A percentile compares a stretch with the other conserved stretches of the same genome.
phyloP scores from a whole-genome alignment of 2,888 invertebrate species.

The Drosophila parthenogenetica region DNA sequence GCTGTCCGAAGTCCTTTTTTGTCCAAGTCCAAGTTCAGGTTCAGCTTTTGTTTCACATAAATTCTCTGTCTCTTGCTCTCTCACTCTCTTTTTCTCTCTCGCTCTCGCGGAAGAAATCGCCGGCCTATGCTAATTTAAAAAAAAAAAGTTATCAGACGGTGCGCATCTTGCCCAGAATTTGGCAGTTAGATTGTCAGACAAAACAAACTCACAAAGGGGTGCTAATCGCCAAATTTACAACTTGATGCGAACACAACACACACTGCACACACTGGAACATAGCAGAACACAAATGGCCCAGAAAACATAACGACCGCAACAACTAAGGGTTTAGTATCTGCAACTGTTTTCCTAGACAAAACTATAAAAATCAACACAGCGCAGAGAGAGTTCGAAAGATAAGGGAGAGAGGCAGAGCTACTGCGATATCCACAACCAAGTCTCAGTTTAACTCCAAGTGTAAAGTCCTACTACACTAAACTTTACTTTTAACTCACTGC shows the following conservation, averaged over 20 bases:
- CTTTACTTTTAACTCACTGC: background rate
- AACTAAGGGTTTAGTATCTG: conserved; percentile 55
- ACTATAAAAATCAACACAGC: conserved; percentile 76
- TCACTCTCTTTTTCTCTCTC: conserved; percentile 2
- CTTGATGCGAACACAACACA: conserved; percentile 70
- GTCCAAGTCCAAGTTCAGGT: conserved; percentile 21
- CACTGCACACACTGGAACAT: conserved; percentile 32
- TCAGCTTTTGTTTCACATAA: conserved; percentile 18
- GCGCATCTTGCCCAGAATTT: conserved; percentile 71
- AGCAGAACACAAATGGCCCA: conserved; percentile 79
- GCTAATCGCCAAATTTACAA: conserved; percentile 84
- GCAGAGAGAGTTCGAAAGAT: conserved; percentile 7
- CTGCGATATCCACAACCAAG: conserved; percentile 43
- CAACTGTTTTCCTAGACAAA: conserved; percentile 53
- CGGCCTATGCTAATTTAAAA: conserved; percentile 74
- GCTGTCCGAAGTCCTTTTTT: conserved; percentile 21
- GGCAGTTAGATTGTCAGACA: conserved; percentile 66
- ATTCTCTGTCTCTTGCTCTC: conserved; percentile 10
- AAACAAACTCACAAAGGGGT: conserved; percentile 74
- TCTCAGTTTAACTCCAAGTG: conserved; percentile 9
- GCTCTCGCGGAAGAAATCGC: conserved; percentile 22
- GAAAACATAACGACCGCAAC: conserved; percentile 81
- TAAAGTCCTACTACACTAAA: conserved; percentile 3
- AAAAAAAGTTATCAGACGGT: conserved; percentile 71
- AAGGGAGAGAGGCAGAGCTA: conserved; percentile 19